Base-by-base conservation (phyloP, 2,888 invertebrate species). In the Agrochola macilenta region DNA sequence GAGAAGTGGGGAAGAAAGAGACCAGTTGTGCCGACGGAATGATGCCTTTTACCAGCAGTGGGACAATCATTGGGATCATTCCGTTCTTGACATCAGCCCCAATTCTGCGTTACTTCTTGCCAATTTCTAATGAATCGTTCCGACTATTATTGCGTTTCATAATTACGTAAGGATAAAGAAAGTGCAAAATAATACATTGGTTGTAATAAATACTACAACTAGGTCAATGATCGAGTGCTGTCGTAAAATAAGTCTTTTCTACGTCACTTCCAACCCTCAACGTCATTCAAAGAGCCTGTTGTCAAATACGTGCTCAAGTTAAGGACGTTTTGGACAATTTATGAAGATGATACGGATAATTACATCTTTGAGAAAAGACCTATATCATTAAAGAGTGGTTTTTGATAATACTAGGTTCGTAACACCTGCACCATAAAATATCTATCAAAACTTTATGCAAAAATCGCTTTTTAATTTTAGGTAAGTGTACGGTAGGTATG, bases 251-350 rank as follows among this genome's bases (percentile, higher is more conserved):
- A 76, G 49, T 30, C 76, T 20, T 52, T 49, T 39, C 30, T n/a
- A 60, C 30, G 39, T 76, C 76, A 76, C 39, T 76, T 77, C 23
- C 14, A 30, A 14, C 76, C 30, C 76, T 77, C 52, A 4, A 43
- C 11, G 76, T 77, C 60, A n/a, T n/a, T 14, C 17, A 43, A 76
- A 68, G 69, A 52, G 30, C 57, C 12, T 30, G 14, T 60, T 60
- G 39, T 43, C 76, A 69, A 76, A 76, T 20, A 60, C 20, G n/a
- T 76, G 3, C 68, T 76, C 14, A 3, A 43, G 17, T 43, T 1
- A 49, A 77, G 39, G 2, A 69, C 30, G 11, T 60, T 76, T 76
- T 49, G 26, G 49, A 58, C 39, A 76, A 76, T 68, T 76, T 60
- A 11, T 69, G 23, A 65, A 68, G 66, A 58, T 49, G 58, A 49